Conservation (phyloP, 2,888 invertebrate genomes). For the Auanema sp. region DNA sequence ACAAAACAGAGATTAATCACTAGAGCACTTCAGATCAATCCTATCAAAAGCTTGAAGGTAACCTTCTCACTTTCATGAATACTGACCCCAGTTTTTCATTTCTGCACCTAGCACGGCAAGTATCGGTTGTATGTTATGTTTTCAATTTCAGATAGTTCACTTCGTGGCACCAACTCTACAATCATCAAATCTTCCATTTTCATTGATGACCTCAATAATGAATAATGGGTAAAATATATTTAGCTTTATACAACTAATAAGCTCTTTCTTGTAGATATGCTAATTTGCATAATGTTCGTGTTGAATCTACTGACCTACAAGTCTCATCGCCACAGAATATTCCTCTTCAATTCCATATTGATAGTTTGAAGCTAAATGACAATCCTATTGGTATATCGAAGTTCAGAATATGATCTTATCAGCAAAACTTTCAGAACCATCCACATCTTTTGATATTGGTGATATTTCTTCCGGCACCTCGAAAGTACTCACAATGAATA, state of each 20-base stretch:
- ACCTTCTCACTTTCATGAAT: background rate
- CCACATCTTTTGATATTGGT: conserved; percentile 12
- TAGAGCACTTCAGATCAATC: conserved; percentile 14
- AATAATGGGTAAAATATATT: conserved; percentile 26
- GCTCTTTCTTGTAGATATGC: conserved; percentile 19
- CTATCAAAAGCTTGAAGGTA: conserved; percentile 8
- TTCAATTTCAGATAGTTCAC: background rate
- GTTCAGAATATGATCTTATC: background rate
- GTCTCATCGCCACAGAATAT: background rate
- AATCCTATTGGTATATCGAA: conserved; percentile 9
- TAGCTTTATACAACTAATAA: background rate
- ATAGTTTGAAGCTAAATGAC: conserved; percentile 1
- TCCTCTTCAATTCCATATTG: background rate
- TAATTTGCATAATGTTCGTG: conserved; percentile 21
- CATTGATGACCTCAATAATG: conserved; percentile 35
- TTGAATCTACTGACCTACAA: conserved; percentile 10
- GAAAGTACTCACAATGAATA: conserved; percentile 13
- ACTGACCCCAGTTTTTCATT: background rate
- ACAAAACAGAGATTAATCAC: conserved; percentile 31
- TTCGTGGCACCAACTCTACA: no score
- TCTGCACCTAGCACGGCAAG: background rate
- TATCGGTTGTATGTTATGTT: background rate
- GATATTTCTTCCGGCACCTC: conserved; percentile 12
- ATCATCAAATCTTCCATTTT: conserved; percentile 19
- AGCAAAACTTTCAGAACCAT: background rate